Base-by-base conservation (phyloP, 1,140 invertebrate genomes). In the Halictus rubicundus region DNA sequence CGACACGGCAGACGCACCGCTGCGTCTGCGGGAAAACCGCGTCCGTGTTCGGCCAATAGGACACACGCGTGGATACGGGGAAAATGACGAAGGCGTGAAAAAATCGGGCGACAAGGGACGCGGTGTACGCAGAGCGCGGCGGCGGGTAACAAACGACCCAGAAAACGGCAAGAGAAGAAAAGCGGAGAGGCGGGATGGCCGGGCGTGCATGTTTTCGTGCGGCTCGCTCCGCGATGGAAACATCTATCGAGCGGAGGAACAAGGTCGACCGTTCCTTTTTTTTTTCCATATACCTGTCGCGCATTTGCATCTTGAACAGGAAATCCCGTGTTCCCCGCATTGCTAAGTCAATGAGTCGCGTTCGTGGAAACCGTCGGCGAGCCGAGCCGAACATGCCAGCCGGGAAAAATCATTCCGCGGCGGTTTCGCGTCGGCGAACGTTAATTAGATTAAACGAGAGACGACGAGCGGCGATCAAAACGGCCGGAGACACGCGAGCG, bases 111-210 rank as follows among this genome's bases (percentile, higher is more conserved):
- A 54, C 66, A n/a, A 39, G 54, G 25, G 32, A 27, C 32, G 39
- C 10, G 14, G 42, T 54, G 63, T 60, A 52, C 46, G 23, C 27
- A 25, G 10, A 23, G 52, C 19, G 37, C 8, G 27, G 54, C 69
- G 23, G 19, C 23, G 23, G 12, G 65, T 74, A 70, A 80, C 59
- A 52, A 76, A 78, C 68, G 78, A 85, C 49, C 68, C 69, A 73
- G 83, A 77, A 77, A 85, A 73, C 52, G 72, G 52, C 37, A 61
- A 21, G 9, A 12, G 27, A 46, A 60, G 57, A 59, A 57, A 25
- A 75, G 9, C n/a, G 52, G 37, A 52, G 49, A 66, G 16, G 16
- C 16, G 25, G 14, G 57, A 65, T 52, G 61, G 71, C 60, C 9
- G 69, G 68, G n/a, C 68, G 65, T 72, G 54, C 46, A 68, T 60